phyloP scores from a whole-genome alignment of 1,140 invertebrate genomes.

The Ylistrum balloti region DNA sequence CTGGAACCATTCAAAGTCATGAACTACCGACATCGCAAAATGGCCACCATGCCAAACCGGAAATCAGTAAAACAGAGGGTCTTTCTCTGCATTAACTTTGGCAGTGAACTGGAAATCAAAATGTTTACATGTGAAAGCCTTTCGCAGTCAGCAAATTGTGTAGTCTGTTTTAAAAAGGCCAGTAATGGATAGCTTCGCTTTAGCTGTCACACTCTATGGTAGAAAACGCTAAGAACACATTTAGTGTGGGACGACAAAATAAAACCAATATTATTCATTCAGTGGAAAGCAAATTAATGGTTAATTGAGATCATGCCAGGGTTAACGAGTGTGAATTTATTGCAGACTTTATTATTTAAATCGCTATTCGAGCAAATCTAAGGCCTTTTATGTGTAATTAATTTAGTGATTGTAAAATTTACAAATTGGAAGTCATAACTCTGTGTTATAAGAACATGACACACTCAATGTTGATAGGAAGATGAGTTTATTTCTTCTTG shows the following conservation, averaged over 20 bases:
- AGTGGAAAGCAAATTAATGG: constrained; percentile 33
- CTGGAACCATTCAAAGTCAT: constrained; percentile 32
- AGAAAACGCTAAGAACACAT: constrained; percentile 28
- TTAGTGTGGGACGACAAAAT: not conserved
- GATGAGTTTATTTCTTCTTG: not conserved
- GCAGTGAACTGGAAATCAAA: constrained; percentile 38
- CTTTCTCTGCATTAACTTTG: constrained; percentile 34
- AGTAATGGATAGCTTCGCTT: constrained; percentile 24
- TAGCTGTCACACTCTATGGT: constrained; percentile 26
- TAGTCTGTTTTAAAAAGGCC: constrained; percentile 34
- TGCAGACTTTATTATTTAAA: constrained; percentile 40
- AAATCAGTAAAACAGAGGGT: constrained; percentile 38
- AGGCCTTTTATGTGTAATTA: constrained; percentile 28
- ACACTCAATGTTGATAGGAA: not conserved
- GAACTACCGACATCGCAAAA: constrained; percentile 37
- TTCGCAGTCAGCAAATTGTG: constrained; percentile 37
- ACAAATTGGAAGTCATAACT: constrained; percentile 4
- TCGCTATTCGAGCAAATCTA: not conserved
- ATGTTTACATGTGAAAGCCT: constrained; percentile 39
- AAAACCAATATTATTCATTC: constrained; percentile 40
- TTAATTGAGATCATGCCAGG: constrained; percentile 26
- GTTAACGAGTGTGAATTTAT: constrained; percentile 35
- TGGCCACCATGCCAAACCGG: constrained; percentile 5
- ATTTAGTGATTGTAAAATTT: constrained; percentile 23
- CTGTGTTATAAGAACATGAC: not conserved